A percentile compares a stretch with the other conserved stretches of the same genome.
phyloP scores from a whole-genome alignment of 2,113 vertebrate genomes.

The Agapornis roseicollis region DNA sequence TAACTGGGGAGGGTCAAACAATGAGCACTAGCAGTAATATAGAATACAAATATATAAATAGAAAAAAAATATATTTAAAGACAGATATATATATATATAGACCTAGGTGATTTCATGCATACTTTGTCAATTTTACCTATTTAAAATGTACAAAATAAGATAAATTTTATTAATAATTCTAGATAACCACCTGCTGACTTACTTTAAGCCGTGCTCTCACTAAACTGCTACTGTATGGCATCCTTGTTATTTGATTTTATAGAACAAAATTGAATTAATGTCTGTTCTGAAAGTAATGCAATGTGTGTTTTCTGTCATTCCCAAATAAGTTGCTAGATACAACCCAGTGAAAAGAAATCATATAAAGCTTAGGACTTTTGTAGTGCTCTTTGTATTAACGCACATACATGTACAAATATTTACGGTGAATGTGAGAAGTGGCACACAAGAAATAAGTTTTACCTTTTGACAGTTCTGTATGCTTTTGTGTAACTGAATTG shows the following conservation, averaged over 20 bases:
- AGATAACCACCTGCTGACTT: background rate
- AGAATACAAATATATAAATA: background rate
- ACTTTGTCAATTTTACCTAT: background rate
- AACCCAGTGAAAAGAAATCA: background rate
- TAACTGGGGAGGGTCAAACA: background rate
- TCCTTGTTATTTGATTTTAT: background rate
- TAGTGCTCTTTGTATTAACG: background rate
- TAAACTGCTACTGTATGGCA: background rate
- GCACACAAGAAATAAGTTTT: background rate
- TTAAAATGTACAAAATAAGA: background rate
- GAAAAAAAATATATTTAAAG: background rate
- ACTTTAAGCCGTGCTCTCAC: background rate
- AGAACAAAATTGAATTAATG: background rate
- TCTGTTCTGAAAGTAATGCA: background rate
- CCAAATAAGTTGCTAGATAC: background rate
- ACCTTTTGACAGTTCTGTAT: background rate
- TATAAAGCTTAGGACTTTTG: background rate
- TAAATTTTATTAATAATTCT: background rate
- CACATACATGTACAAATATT: background rate
- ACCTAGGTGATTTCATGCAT: fast-evolving
- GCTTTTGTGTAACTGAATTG: fast-evolving
- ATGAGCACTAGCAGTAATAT: background rate
- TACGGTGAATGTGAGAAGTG: background rate
- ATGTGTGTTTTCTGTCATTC: background rate
- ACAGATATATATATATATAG: background rate